Conservation (phyloP, 2,113 vertebrate genomes). For the Atherinomorus stipes region DNA sequence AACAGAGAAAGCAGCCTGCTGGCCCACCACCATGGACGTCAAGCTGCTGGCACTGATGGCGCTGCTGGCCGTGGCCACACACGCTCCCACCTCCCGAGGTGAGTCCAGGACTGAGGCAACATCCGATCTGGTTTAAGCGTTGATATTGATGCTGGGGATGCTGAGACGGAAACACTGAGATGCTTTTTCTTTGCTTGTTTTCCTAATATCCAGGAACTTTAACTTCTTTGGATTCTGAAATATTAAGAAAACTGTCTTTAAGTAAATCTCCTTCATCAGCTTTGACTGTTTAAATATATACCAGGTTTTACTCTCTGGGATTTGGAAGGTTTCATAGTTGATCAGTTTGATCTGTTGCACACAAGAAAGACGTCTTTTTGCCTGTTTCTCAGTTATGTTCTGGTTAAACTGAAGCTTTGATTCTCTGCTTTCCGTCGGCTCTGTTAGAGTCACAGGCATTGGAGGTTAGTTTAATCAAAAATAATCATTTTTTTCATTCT, state of each 20-base stretch:
- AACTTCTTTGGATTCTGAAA: not conserved
- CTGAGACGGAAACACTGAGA: not conserved
- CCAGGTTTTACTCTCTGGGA: not conserved
- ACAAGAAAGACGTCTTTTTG: not conserved
- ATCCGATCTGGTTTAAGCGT: not conserved
- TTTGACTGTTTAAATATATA: not conserved
- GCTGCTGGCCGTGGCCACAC: slow-evolving; percentile 83
- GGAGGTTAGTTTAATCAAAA: not conserved
- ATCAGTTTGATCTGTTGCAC: not conserved
- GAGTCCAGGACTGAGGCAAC: slow-evolving; percentile 26
- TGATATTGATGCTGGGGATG: not conserved
- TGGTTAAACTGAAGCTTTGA: not conserved
- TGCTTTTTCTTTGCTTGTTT: not conserved
- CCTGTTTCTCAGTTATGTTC: not conserved
- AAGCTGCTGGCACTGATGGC: slow-evolving; percentile 86
- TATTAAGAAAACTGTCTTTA: not conserved
- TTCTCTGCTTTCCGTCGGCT: not conserved
- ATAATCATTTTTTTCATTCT: too few species aligned
- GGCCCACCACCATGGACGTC: slow-evolving; percentile 85
- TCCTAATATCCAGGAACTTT: not conserved
- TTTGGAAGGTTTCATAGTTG: slow-evolving; percentile 8
- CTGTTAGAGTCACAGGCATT: not conserved
- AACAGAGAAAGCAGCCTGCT: slow-evolving; percentile 59
- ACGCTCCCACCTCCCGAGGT: slow-evolving; percentile 73
- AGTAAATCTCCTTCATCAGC: not conserved